Evolutionary conservation across 30 jellyfish, hydroid and myxozoan species (phyloP), one percentile per base, ranked within the genome.

Genomic region (Morbakka virulenta): DNA sequence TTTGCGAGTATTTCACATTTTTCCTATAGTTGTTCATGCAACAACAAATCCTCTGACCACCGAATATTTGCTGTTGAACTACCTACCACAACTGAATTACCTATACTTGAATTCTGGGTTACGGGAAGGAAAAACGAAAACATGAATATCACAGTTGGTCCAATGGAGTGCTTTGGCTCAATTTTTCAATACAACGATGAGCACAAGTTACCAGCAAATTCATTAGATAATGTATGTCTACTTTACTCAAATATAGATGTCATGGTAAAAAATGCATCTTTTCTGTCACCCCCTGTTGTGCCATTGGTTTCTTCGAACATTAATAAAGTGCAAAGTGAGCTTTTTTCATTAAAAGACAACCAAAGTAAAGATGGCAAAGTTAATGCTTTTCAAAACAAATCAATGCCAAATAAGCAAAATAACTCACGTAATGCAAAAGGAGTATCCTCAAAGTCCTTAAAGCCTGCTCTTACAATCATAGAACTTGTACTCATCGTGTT

Each of bases 101-200:
- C 97, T 3, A 64, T 90, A 13, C 67, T 94, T 29, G 53, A 86
- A 4, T 21, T 90, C 65, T 77, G 78, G 32, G 77, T 90, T 62
- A 72, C 82, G 3, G 80, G 83, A 4, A 84, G 83, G 20, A 75
- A 35, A 23, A 81, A 79, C 2, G 96, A 89, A 20, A 25, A 29
- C 23, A 89, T 76, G 2, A 62, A 61, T 64, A 53, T 90, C 53
- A 71, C 93, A 3, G 80, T 90, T 0, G 96, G 97, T 13, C 96
- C 97, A 0, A 64, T 90, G 52, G 96, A 83, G 50, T 90, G 97
- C 31, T 83, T 76, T 73, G 97, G 97, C 30, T 17, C 84, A 12
- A 71, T 35, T 6, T 77, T 74, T 4, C 25, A n/a, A 20, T 69
- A 51, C 51, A 34, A 82, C 32, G 83, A 3, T 28, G 66, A 74